These are phyloP conservation scores for Physocephala rufipes DNA, from an alignment of 2,888 invertebrate species.

Conservation along the genomic window DNA sequence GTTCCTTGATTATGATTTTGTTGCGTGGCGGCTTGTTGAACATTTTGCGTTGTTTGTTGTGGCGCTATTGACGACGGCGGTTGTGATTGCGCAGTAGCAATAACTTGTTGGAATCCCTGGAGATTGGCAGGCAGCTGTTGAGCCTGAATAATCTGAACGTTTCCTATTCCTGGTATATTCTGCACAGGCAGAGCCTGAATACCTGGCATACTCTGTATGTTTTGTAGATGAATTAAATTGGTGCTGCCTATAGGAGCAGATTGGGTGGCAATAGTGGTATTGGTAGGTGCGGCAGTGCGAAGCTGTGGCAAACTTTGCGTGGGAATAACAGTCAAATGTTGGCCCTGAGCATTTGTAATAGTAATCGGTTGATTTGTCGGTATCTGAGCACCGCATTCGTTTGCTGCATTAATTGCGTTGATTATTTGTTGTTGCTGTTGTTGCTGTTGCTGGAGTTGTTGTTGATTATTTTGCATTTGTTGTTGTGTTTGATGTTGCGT, in stretches of 20 bases:
- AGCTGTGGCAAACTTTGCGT: slow-evolving; percentile 70
- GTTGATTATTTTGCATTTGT: slow-evolving; percentile 39
- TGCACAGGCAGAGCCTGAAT: slow-evolving; percentile 78
- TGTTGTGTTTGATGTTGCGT: slow-evolving; percentile 42
- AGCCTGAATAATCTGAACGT: slow-evolving; percentile 74
- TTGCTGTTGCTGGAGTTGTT: slow-evolving; percentile 51
- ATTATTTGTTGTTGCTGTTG: slow-evolving; percentile 59
- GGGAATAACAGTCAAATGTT: slow-evolving; percentile 87
- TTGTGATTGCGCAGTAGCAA: slow-evolving; percentile 49
- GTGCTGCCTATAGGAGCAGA: slow-evolving; percentile 45
- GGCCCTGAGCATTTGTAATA: slow-evolving; percentile 78
- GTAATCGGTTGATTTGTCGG: slow-evolving; percentile 72
- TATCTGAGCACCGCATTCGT: slow-evolving; percentile 62
- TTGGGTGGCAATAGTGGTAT: slow-evolving; percentile 31
- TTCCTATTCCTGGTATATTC: slow-evolving; percentile 80
- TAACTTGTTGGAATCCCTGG: slow-evolving; percentile 58
- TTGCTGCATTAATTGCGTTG: slow-evolving; percentile 54
- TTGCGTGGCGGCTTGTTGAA: slow-evolving; percentile 56
- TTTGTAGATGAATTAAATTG: slow-evolving; percentile 61
- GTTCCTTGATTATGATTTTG: slow-evolving; percentile 23
- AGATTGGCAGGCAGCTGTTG: slow-evolving; percentile 65
- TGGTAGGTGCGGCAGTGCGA: slow-evolving; percentile 47
- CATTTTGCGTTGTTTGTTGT: slow-evolving; percentile 55
- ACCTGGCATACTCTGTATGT: slow-evolving; percentile 61
- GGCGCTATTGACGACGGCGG: slow-evolving; percentile 47